Evolutionary conservation across 2,888 invertebrate genomes (phyloP).

Genomic region (Agrotis puta): DNA sequence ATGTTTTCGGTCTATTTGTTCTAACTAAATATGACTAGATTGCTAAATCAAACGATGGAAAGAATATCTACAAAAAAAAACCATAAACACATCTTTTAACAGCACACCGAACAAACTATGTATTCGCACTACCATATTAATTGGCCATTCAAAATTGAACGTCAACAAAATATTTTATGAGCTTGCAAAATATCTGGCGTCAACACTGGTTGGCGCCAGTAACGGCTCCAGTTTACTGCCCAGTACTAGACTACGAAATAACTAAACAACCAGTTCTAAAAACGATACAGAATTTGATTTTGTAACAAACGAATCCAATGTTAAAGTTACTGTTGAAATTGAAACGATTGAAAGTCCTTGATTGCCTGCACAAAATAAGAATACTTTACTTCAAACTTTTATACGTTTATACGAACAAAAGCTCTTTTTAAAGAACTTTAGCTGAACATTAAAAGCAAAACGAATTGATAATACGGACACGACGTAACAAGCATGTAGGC

Average conservation of each 20-base stretch:
- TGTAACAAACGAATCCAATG: conserved; percentile 14
- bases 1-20: background rate
- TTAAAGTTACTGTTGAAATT: conserved; percentile 7
- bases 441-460: conserved; percentile 49
- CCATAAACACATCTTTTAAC: background rate
- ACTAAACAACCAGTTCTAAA: conserved; percentile 30
- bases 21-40: background rate
- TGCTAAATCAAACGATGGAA: background rate
- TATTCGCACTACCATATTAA: conserved; percentile 28
- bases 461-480: conserved; percentile 62
- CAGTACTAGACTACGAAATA: conserved; percentile 15
- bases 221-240: conserved; percentile 40
- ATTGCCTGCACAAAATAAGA: conserved; percentile 19
- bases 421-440: conserved; percentile 37
- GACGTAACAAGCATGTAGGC: conserved; percentile 66
- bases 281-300: background rate
- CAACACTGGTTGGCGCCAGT: conserved; percentile 46
- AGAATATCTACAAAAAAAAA: background rate
- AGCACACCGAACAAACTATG: conserved; percentile 13
- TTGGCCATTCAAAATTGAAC: conserved; percentile 45
- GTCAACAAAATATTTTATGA: conserved; percentile 59
- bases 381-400: conserved; percentile 26
- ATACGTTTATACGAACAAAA: conserved; percentile 27
- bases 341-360: background rate
- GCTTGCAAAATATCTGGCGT: conserved; percentile 39